Conservation (phyloP, 2,888 invertebrate species). For the Teleogryllus oceanicus region DNA sequence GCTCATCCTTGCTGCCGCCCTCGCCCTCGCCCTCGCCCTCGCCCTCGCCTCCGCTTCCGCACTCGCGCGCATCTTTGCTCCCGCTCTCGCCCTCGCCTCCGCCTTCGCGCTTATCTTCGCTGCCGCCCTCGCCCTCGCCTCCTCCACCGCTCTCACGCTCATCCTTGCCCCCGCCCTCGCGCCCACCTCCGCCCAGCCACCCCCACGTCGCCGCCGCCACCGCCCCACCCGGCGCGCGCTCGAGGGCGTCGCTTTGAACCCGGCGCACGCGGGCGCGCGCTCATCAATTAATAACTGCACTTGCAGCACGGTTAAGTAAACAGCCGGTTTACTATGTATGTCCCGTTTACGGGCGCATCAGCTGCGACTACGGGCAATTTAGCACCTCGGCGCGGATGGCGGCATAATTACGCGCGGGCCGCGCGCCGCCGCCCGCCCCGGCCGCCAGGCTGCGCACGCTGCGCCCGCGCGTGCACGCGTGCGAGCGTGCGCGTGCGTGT, state of each 20-base stretch:
- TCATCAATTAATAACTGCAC: conserved; percentile 18
- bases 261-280: background rate
- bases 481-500: no score
- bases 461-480: background rate
- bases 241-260: background rate
- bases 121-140: no score
- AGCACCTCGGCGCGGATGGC: background rate
- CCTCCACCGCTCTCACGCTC: no score
- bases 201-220: background rate
- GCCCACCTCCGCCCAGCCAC: background rate
- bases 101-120: no score
- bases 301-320: conserved; percentile 1
- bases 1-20: no score
- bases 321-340: background rate
- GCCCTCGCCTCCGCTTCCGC: no score
- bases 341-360: conserved; percentile 4
- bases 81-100: no score
- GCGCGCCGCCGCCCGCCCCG: background rate
- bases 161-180: no score
- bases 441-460: background rate
- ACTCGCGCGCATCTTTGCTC: no score
- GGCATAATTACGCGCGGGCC: background rate
- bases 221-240: background rate
- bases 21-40: no score
- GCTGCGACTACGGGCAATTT: conserved; percentile 1